Percentiles rank a stretch among this genome's conserved stretches.
phyloP scores from a whole-genome alignment of 1,140 invertebrate species.

The Olivierus martensii region DNA sequence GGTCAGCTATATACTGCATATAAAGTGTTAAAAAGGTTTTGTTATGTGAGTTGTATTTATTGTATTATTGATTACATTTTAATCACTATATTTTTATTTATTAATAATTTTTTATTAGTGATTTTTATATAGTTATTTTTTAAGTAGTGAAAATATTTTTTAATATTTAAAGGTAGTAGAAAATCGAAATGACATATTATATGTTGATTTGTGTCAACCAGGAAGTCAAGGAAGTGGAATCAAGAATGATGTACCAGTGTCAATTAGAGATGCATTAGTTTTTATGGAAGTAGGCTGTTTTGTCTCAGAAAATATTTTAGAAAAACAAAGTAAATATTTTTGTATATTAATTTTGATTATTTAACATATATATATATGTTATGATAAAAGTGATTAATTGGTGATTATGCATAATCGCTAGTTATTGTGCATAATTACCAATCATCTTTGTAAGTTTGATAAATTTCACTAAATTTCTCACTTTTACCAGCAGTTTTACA shows the following conservation, averaged over 20 bases:
- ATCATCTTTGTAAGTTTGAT: no score
- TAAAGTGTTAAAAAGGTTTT: no score
- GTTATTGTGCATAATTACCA: no score
- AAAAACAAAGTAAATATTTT: background rate
- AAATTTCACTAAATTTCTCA: no score
- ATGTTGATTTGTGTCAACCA: slow-evolving; percentile 26
- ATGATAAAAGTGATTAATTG: no score
- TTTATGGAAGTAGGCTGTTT: slow-evolving; percentile 10
- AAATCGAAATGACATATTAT: slow-evolving; percentile 20
- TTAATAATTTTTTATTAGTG: background rate
- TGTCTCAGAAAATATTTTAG: background rate
- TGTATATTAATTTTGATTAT: background rate
- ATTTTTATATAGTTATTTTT: background rate
- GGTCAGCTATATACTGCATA: no score
- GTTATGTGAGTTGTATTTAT: no score
- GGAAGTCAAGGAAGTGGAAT: slow-evolving; percentile 17
- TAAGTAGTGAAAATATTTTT: background rate
- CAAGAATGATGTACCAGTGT: slow-evolving; percentile 25
- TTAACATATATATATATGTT: background rate
- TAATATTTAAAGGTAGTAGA: slow-evolving; percentile 16
- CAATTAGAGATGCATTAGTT: slow-evolving; percentile 27
- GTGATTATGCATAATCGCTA: no score
- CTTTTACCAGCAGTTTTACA: no score
- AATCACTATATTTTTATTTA: background rate
- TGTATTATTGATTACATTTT: background rate